Evolutionary conservation across 64 coral and sea anemone species (phyloP), one percentile per base, ranked within the genome.

Genomic region (Actinia tenebrosa): DNA sequence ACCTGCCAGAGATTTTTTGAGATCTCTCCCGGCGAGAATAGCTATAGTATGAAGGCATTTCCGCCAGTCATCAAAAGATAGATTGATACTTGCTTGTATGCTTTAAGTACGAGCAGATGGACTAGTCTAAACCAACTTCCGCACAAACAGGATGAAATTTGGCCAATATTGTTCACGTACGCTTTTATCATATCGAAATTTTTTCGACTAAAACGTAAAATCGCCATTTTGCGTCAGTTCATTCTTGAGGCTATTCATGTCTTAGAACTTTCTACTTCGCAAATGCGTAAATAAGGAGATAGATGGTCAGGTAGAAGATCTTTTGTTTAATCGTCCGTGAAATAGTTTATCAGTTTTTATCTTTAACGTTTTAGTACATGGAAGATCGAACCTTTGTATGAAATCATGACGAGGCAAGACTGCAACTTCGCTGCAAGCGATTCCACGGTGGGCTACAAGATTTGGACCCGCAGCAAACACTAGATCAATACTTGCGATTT

Each of bases 1-100:
- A 42, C 69, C 26, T 75, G n/a, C 11, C 3, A 75, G 11, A 22
- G 63, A 3, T 5, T 37, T 37, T 22, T 66, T 13, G 26, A 42
- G 26, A 30, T 37, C 10, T 27, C 16, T 72, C 69, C 47, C 56
- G 13, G 56, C 56, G 56, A 58, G 69, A 75, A 75, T 42, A 75
- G 69, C 69, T 75, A 26, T 37, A 42, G 69, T 42, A 75, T 75
- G 26, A 30, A 75, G 69, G 69, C 69, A 75, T 75, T 75, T 75
- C 69, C 69, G 26, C 25, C 25, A 5, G 6, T 26, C 1, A 14
- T 72, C 25, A 26, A 68, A 68, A 23, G 19, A 42, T 30, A 9
- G 23, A 71, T 71, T 25, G 22, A 27, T 30, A 14, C 23, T 75
- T 75, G 25, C 25, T 75, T 75, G 63, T 66, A n/a, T 66, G 4